phyloP scores from a whole-genome alignment of 2,797 vertebrate genomes.

The Gadopsis marmoratus region DNA sequence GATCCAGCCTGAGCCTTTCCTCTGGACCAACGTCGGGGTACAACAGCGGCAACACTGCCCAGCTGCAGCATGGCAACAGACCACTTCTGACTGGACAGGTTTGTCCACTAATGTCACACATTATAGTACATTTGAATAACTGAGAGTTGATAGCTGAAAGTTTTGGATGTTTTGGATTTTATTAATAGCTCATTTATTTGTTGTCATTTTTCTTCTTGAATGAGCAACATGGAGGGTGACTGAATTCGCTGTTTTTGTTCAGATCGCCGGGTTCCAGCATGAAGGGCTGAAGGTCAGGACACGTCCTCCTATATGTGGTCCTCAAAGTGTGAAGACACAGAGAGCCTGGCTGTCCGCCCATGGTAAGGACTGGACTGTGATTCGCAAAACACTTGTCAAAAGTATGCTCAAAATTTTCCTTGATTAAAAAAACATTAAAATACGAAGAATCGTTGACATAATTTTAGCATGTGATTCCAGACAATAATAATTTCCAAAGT shows the following conservation, averaged over 20 bases:
- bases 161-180: not conserved
- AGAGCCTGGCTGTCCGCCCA: conserved; percentile 81
- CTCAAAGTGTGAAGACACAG: conserved; percentile 78
- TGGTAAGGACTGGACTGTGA: conserved; percentile 79
- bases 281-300: conserved; percentile 79
- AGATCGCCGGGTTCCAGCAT: conserved; percentile 72
- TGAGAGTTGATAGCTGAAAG: not conserved
- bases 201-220: not conserved
- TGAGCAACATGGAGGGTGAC: not conserved
- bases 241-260: conserved; percentile 34
- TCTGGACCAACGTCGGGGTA: conserved; percentile 97
- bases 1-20: conserved; percentile 93
- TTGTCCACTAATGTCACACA: not conserved
- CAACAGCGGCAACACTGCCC: conserved; percentile 89
- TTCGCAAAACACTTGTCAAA: not conserved
- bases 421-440: not conserved
- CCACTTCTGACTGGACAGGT: conserved; percentile 71
- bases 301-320: conserved; percentile 82
- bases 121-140: not conserved
- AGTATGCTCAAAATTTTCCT: not conserved
- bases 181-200: not conserved
- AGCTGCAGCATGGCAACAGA: conserved; percentile 67
- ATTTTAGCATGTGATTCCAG: not conserved
- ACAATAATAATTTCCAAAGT: not conserved
- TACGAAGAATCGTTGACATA: not conserved